These are phyloP conservation scores for Cynopterus brachyotis DNA, from an alignment of 2,113 vertebrate genomes.

Conservation along the genomic window DNA sequence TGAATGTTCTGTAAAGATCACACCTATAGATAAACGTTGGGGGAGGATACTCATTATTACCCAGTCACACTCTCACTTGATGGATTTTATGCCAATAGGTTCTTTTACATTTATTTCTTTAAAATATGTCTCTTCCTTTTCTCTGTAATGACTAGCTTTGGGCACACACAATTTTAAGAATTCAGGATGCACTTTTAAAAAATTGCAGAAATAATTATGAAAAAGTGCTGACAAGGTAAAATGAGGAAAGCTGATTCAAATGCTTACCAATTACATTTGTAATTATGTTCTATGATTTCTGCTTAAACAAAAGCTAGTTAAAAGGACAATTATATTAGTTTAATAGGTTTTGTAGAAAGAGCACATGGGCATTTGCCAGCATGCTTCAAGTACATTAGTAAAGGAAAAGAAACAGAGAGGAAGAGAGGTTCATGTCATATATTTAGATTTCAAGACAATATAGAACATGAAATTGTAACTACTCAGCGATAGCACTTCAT, in stretches of 20 bases:
- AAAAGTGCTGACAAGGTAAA: conserved; percentile 61
- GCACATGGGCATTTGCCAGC: conserved; percentile 70
- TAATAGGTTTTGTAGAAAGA: conserved; percentile 71
- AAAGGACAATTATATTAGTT: conserved; percentile 80
- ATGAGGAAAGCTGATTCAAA: conserved; percentile 61
- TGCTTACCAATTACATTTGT: conserved; percentile 72
- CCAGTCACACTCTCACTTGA: conserved; percentile 42
- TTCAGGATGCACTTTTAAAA: conserved; percentile 41
- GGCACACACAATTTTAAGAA: not conserved
- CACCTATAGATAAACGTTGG: conserved; percentile 74
- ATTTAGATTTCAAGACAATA: conserved; percentile 69
- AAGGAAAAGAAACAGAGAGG: conserved; percentile 64
- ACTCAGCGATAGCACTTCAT: not conserved
- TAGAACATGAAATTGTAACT: not conserved
- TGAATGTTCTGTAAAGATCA: conserved; percentile 77
- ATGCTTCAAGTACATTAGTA: conserved; percentile 84
- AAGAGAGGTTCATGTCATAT: conserved; percentile 54
- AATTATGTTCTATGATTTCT: conserved; percentile 80
- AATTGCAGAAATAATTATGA: conserved; percentile 17
- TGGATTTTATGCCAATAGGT: not conserved
- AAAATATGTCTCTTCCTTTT: not conserved
- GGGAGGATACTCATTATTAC: conserved; percentile 69
- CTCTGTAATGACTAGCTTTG: not conserved
- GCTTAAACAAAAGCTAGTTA: conserved; percentile 72
- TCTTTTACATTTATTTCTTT: conserved; percentile 53